Conservation (phyloP, 2,113 vertebrate genomes). For the Gavialis gangeticus region DNA sequence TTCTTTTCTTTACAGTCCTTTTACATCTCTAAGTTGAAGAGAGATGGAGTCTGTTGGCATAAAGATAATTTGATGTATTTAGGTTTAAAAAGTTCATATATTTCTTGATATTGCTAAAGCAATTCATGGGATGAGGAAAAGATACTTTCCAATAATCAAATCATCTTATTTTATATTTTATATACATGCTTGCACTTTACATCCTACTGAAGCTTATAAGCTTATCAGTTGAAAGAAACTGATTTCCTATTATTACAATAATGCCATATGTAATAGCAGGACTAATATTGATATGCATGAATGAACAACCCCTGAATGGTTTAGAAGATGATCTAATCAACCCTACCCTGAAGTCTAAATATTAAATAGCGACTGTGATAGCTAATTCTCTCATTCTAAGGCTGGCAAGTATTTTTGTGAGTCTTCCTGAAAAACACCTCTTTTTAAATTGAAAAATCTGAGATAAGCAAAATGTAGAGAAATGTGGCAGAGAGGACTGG, state of each 20-base stretch:
- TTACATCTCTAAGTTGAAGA: background rate
- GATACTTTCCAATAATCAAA: background rate
- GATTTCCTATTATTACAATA: background rate
- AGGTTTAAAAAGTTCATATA: rapidly evolving
- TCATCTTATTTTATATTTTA: background rate
- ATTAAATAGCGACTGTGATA: background rate
- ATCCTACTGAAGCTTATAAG: background rate
- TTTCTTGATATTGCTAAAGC: background rate
- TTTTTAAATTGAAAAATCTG: background rate
- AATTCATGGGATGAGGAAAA: background rate
- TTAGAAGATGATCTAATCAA: background rate
- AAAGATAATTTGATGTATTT: background rate
- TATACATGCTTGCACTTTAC: background rate
- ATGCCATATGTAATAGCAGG: background rate
- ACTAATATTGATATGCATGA: background rate
- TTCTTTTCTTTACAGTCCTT: background rate
- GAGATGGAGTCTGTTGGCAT: background rate
- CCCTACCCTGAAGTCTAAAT: background rate
- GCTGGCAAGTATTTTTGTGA: background rate
- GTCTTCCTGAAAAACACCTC: background rate
- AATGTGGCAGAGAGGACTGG: background rate
- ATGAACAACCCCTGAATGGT: background rate
- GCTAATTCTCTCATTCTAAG: rapidly evolving
- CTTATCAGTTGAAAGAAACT: background rate
- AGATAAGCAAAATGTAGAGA: background rate